Evolutionary conservation across 2,888 invertebrate genomes (phyloP).

Genomic region (Sinodicranocentrus sp.): DNA sequence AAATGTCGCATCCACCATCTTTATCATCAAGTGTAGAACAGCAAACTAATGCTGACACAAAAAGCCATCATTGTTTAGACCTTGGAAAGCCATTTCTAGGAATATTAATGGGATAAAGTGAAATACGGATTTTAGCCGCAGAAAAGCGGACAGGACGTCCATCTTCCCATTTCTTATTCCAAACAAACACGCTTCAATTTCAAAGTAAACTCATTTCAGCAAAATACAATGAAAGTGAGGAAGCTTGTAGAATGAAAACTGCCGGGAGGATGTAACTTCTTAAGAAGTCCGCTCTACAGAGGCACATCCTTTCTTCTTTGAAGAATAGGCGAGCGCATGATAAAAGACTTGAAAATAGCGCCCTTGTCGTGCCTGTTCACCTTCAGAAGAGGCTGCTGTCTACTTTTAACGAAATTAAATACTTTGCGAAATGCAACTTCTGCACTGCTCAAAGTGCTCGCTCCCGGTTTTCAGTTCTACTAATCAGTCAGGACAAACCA

Average conservation of each 20-base stretch:
- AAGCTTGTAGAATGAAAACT: constrained; percentile 2
- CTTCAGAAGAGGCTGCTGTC: too few relatives aligned
- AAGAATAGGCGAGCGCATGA: background rate
- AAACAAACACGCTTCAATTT: constrained; percentile 5
- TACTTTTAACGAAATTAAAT: constrained; percentile 14
- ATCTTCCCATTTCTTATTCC: background rate
- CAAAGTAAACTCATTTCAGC: background rate
- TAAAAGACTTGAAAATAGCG: constrained; percentile 13
- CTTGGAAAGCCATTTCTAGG: background rate
- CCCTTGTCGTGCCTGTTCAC: background rate
- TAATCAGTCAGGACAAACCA: too few relatives aligned
- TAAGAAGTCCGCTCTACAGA: background rate
- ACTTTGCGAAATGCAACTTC: background rate
- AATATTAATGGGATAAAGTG: background rate
- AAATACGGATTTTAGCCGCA: background rate
- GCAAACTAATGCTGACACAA: background rate
- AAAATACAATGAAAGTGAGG: background rate
- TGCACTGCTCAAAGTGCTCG: background rate
- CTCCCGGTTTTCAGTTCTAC: too few relatives aligned
- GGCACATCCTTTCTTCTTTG: background rate
- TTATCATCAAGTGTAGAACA: background rate
- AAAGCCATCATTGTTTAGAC: background rate
- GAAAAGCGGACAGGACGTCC: background rate
- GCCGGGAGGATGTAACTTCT: constrained; percentile 7
- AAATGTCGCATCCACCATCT: background rate